phyloP scores from a whole-genome alignment of 64 coral and sea anemone genomes.

The Hydrozoanthus tunicans region DNA sequence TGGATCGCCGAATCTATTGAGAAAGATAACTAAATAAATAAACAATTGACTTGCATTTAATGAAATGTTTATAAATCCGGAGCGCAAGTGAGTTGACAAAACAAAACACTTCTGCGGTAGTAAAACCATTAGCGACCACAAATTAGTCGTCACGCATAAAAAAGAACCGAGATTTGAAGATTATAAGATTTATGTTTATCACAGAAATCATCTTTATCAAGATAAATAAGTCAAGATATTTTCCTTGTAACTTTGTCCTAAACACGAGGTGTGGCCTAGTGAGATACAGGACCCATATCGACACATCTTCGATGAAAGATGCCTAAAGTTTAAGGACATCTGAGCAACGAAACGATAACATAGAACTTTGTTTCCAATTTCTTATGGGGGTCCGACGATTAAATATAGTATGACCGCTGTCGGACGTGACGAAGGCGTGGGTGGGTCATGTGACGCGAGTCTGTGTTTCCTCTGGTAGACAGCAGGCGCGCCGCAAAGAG shows the following conservation, averaged over 20 bases:
- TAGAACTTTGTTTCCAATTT: too few relatives aligned
- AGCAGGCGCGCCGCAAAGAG: neutral
- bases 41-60: conserved; percentile 23
- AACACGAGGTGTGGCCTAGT: too few relatives aligned
- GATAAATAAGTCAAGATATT: neutral
- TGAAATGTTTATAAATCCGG: conserved; percentile 55
- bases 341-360: too few relatives aligned
- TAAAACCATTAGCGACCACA: conserved; percentile 1
- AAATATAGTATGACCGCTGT: neutral
- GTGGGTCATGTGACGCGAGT: neutral
- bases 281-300: too few relatives aligned
- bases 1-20: neutral
- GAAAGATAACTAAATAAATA: conserved; percentile 40
- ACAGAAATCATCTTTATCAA: neutral
- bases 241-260: too few relatives aligned
- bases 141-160: neutral
- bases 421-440: neutral
- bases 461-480: neutral
- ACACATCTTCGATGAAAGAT: too few relatives aligned
- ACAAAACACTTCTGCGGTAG: neutral
- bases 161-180: too few relatives aligned
- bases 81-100: conserved; percentile 22
- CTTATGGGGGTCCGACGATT: conserved; percentile 5
- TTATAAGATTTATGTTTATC: neutral
- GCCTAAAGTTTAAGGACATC: too few relatives aligned